Evolutionary conservation across 2,888 invertebrate genomes (phyloP).

Genomic region (Lingula anatina): DNA sequence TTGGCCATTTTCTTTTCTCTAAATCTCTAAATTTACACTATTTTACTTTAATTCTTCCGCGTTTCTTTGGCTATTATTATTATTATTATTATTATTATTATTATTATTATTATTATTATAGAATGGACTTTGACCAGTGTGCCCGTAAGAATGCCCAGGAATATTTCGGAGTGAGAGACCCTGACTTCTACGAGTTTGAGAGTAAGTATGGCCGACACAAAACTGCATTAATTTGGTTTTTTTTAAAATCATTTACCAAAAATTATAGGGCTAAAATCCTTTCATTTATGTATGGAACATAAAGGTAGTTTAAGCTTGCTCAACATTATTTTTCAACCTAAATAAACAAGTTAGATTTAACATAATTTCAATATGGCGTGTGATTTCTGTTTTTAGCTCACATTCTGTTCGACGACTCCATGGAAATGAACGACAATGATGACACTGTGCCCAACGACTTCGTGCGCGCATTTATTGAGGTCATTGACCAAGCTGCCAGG

Average conservation of each 20-base stretch:
- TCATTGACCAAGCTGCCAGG: constrained; percentile 45
- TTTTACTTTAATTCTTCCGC: too few relatives aligned
- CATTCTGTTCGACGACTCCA: constrained; percentile 97
- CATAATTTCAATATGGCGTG: too few relatives aligned
- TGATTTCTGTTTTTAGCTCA: constrained; percentile 70
- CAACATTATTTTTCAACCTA: too few relatives aligned
- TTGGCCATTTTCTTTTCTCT: not conserved
- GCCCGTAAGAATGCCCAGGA: constrained; percentile 45
- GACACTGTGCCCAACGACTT: constrained; percentile 34
- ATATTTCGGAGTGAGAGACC: constrained; percentile 46
- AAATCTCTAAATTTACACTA: not conserved
- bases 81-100: too few relatives aligned
- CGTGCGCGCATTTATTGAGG: constrained; percentile 34
- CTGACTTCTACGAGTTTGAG: constrained; percentile 51
- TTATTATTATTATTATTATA: constrained; percentile 12
- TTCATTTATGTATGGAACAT: too few relatives aligned
- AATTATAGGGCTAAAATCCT: too few relatives aligned
- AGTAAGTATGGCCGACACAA: constrained; percentile 24
- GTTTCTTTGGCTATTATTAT: too few relatives aligned
- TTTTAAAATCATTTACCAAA: too few relatives aligned
- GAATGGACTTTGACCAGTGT: constrained; percentile 50
- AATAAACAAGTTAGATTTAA: too few relatives aligned
- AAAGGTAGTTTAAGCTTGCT: too few relatives aligned
- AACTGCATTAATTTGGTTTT: too few relatives aligned
- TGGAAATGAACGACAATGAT: constrained; percentile 66